Base-by-base conservation (phyloP, 1,140 invertebrate genomes). In the Magallana gigas region DNA sequence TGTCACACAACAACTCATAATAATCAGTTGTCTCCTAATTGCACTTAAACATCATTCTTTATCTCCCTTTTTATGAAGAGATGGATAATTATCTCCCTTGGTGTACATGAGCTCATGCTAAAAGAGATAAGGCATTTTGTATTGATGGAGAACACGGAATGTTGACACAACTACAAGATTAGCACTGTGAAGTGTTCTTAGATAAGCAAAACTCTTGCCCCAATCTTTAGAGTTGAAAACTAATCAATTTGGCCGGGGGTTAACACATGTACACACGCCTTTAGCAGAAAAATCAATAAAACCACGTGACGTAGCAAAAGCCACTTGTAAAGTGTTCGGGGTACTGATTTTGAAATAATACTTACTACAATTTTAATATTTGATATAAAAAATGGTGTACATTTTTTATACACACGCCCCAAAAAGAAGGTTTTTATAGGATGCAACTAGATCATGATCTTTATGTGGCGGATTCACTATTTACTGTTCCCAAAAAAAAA, bases 1-100 rank as follows among this genome's bases (percentile, higher is more conserved):
- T 76, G 68, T 76, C 68, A 76, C 36, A 76, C 14, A 29, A 36
- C 68, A 76, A 76, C 68, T 76, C 68, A 76, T 76, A 76, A 76
- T 76, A 11, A 76, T 76, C 68, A 76, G 36, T 29, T 36, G 68
- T 76, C 29, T 29, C 68, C 23, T 76, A 76, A 76, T 76, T 76
- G 68, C 68, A 76, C 23, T 76, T 76, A 29, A 76, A 23, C 68
- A 18, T 36, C 23, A 76, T 29, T 76, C 23, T 76, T 76, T 76
- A 76, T 76, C 68, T 76, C 68, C 68, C 68, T 76, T 76, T 76
- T 29, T 76, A 23, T 29, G 68, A 76, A 76, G 23, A 36, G 23
- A 29, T 76, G 36, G 18, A 76, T 76, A 76, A 76, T 76, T 76
- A 76, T 76, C 68, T 76, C 68, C 68, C 68, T 76, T 76, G 68